Base-by-base conservation (phyloP, 1,140 invertebrate genomes). In the Heliconius congener region DNA sequence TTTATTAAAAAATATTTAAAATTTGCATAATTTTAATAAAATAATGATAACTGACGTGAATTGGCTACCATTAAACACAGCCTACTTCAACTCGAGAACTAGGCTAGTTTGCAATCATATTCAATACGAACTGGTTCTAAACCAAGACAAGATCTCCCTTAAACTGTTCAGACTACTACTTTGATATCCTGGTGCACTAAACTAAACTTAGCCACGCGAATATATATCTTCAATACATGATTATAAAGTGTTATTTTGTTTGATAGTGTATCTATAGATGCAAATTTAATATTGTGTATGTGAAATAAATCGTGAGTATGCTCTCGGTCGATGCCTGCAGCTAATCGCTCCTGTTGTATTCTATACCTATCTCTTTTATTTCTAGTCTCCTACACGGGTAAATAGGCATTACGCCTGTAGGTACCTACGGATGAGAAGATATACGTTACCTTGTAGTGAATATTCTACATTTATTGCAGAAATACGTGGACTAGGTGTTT, bases 291-390 rank as follows among this genome's bases (percentile, higher is more conserved):
- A 81, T 82, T 82, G 80, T 82, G 55, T 81, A 82, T 82, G 78
- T 84, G 85, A 84, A 86, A 89, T 89, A 89, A 93, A 91, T 93
- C 89, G 91, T 93, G 90, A 90, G 85, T 85, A 85, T 81, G 88
- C 85, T 85, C 81, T 86, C 80, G 82, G 82, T 83, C 80, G 85
- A 83, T 83, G 90, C 92, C 89, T 85, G 83, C 82, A 87, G 90
- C 88, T 86, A 91, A 91, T 88, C 87, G 91, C 91, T 93, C 83
- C 91, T 82, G 91, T 92, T 87, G 87, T 85, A 73, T 75, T 80
- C 50, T 76, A 34, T 78, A 46, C 46, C 76, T 75, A 46, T 46
- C 60, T 80, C 74, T 77, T 76, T 81, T 73, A 27, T 77, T 74
- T 81, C 73, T 74, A 74, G 76, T 78, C 23, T 57, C 60, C 72